Evolutionary conservation across 2,797 vertebrate species (phyloP).

Genomic region (Halcyon smyrnensis): DNA sequence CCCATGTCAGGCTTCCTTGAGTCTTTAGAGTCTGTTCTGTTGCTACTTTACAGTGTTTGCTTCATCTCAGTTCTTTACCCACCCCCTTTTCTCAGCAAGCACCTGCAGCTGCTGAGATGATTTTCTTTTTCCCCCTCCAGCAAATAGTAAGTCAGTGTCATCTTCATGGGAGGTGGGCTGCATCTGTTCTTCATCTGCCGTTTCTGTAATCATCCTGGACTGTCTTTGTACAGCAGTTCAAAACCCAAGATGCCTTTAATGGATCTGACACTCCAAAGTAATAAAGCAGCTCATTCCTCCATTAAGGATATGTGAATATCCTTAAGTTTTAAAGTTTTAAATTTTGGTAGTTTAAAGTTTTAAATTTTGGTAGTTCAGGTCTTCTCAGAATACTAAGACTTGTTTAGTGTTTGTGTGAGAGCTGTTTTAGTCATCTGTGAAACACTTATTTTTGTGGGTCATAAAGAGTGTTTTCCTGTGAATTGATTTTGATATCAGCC

Average conservation of each 20-base stretch:
- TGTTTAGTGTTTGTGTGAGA: neutral
- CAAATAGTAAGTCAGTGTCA: neutral
- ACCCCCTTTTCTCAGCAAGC: neutral
- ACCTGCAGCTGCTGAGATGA: neutral
- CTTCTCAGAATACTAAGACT: neutral
- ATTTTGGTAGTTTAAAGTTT: too few species aligned
- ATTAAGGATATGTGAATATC: neutral
- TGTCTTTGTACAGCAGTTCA: neutral
- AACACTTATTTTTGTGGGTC: neutral
- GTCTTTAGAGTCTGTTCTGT: neutral
- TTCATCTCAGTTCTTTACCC: neutral
- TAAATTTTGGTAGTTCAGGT: neutral
- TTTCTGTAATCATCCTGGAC: neutral
- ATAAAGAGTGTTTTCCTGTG: neutral
- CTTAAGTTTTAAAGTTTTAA: too few species aligned
- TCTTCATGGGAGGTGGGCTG: neutral
- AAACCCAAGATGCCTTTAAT: neutral
- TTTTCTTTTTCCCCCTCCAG: neutral
- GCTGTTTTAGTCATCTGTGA: neutral
- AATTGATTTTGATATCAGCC: neutral
- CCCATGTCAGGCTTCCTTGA: neutral
- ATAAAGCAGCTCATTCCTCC: neutral
- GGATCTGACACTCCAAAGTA: neutral
- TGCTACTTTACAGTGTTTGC: neutral
- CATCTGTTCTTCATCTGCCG: neutral